A percentile compares a stretch with the other conserved stretches of the same genome.
Evolutionary conservation across 1,140 invertebrate genomes (phyloP).

Genomic region (Apis laboriosa): DNA sequence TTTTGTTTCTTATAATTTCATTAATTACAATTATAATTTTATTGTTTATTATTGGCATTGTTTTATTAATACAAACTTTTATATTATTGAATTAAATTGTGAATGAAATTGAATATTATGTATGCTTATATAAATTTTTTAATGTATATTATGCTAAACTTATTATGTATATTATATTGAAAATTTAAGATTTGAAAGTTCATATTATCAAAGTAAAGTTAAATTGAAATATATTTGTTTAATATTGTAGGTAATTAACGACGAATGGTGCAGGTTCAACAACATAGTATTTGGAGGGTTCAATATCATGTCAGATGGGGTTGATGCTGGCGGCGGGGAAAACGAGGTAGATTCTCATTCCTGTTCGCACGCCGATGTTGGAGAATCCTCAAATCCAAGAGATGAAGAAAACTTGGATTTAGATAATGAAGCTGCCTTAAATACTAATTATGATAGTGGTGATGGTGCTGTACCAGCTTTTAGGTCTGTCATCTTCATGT

Average conservation of each 20-base stretch:
- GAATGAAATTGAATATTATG: neutral
- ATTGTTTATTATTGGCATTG: neutral
- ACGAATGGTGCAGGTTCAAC: constrained; percentile 70
- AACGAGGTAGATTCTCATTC: constrained; percentile 81
- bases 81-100: constrained; percentile 1
- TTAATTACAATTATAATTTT: neutral
- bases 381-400: constrained; percentile 75
- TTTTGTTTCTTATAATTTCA: neutral
- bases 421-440: constrained; percentile 81
- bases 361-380: constrained; percentile 74
- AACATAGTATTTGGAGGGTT: constrained; percentile 70
- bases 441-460: constrained; percentile 84
- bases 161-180: neutral
- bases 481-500: constrained; percentile 68
- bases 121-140: neutral
- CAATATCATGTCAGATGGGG: constrained; percentile 80
- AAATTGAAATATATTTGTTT: neutral
- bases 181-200: neutral
- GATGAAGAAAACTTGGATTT: constrained; percentile 77
- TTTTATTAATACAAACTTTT: neutral
- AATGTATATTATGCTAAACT: neutral
- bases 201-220: neutral
- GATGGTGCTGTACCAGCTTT: constrained; percentile 82
- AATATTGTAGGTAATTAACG: constrained; percentile 24
- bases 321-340: constrained; percentile 79